Evolutionary conservation across 2,113 vertebrate genomes (phyloP), one percentile per base, ranked within the genome.

Genomic region (Arvicanthis niloticus): DNA sequence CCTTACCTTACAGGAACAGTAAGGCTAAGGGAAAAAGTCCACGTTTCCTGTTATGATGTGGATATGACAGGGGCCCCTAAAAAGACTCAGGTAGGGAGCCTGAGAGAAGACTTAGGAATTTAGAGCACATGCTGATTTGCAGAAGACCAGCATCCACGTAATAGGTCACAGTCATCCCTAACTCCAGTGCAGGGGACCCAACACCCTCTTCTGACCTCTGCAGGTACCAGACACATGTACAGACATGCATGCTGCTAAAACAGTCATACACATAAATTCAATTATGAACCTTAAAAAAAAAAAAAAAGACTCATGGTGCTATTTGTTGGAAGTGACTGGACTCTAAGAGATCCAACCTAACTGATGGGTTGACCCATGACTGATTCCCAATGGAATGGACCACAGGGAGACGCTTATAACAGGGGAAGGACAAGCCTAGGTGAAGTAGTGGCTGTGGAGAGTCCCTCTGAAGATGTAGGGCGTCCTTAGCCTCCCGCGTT

Each of bases 1-100:
- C 77, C 17, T 77, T 77, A 89, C 22, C 58, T 96, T 82, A 72
- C 7, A 75, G 37, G 31, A 7, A 13, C 68, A 75, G 31, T 29
- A 91, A 29, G 5, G 60, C 37, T 42, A 85, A 11, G 82, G 62
- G 80, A 96, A 88, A 95, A 86, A 37, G 53, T 88, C 45, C 56
- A 34, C 22, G 8, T 72, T 94, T 94, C 37, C 51, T 91, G 84
- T 42, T 58, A 82, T 24, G 56, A 13, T 26, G 26, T 84, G 10
- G n/a, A 62, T 7, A 65, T 31, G 40, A 45, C 6, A 24, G 56
- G 13, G 1, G 26, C 29, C 73, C 40, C 78, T 22, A 76, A 40
- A 80, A n/a, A 82, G 80, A n/a, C 53, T 58, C 81, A 42, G 16
- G 42, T 76, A 48, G 72, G 40, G 7, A 40, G n/a, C 40, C 0